Evolutionary conservation across 2,113 vertebrate genomes (phyloP).

Genomic region (Mohoua ochrocephala): DNA sequence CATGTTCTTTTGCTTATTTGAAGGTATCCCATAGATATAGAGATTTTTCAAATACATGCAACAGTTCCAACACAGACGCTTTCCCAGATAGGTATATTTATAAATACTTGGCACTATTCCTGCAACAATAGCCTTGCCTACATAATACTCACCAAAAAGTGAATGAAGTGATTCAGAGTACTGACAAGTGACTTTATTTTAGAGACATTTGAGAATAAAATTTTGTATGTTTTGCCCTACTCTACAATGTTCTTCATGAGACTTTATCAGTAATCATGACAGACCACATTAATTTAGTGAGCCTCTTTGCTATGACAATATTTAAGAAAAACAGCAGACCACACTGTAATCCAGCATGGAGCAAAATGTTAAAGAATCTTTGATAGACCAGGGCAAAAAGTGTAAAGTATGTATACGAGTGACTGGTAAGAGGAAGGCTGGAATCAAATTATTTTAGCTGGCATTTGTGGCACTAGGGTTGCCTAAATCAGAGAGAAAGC

Average conservation of each 20-base stretch:
- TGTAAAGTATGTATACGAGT: not conserved
- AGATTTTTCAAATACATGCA: not conserved
- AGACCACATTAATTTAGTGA: not conserved
- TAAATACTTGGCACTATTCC: not conserved
- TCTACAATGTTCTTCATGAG: not conserved
- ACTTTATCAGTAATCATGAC: not conserved
- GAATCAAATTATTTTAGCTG: constrained; percentile 6
- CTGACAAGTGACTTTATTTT: not conserved
- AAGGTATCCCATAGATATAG: not conserved
- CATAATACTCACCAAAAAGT: not conserved
- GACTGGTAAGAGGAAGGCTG: not conserved
- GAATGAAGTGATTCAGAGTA: not conserved
- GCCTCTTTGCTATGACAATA: not conserved
- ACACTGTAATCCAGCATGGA: not conserved
- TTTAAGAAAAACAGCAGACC: not conserved
- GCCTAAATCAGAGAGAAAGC: not conserved
- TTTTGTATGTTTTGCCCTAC: not conserved
- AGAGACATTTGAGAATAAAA: not conserved
- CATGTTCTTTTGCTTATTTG: not conserved
- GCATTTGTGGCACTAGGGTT: not conserved
- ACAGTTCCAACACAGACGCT: not conserved
- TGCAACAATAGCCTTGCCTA: not conserved
- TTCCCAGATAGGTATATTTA: not conserved
- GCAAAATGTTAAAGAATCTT: not conserved
- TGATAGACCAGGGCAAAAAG: not conserved